Percentiles rank a stretch among this genome's conserved stretches.
These are phyloP conservation scores for Mesochorus sp. DNA, from an alignment of 2,888 invertebrate species.

Conservation along the genomic window DNA sequence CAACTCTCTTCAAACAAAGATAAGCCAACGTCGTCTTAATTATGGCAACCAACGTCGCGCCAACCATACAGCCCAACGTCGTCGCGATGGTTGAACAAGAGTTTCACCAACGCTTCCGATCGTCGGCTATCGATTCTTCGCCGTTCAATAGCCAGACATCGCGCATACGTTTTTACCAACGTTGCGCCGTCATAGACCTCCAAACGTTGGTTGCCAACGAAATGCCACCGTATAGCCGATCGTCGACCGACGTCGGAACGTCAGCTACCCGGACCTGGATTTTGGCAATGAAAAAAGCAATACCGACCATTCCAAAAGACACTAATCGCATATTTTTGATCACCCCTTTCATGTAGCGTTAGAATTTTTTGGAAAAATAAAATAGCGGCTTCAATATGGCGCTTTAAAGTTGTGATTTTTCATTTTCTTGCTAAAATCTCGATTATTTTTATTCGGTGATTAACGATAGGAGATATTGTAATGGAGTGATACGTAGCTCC, in stretches of 20 bases:
- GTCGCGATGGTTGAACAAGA: not conserved
- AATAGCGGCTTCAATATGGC: not conserved
- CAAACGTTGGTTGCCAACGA: not conserved
- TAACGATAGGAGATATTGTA: no score
- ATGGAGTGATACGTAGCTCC: no score
- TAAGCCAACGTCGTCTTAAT: not conserved
- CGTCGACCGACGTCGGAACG: conserved; percentile 18
- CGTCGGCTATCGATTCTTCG: not conserved
- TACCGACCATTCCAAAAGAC: not conserved
- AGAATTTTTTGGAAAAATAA: not conserved
- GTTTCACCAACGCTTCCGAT: conserved; percentile 7
- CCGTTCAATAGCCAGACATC: conserved; percentile 7
- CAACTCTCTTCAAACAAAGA: not conserved
- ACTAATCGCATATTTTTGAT: not conserved
- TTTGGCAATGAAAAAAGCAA: not conserved
- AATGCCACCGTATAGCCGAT: not conserved
- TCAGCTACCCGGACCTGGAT: conserved; percentile 2
- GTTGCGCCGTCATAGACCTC: not conserved
- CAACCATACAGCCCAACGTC: not conserved
- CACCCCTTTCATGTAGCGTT: not conserved
- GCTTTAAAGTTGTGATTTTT: not conserved
- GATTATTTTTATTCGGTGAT: not conserved
- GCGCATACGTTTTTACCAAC: not conserved
- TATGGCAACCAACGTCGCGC: not conserved
- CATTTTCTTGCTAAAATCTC: not conserved